A percentile compares a stretch with the other conserved stretches of the same genome.
phyloP scores from a whole-genome alignment of 1,140 invertebrate genomes.

The Procambarus virginalis region DNA sequence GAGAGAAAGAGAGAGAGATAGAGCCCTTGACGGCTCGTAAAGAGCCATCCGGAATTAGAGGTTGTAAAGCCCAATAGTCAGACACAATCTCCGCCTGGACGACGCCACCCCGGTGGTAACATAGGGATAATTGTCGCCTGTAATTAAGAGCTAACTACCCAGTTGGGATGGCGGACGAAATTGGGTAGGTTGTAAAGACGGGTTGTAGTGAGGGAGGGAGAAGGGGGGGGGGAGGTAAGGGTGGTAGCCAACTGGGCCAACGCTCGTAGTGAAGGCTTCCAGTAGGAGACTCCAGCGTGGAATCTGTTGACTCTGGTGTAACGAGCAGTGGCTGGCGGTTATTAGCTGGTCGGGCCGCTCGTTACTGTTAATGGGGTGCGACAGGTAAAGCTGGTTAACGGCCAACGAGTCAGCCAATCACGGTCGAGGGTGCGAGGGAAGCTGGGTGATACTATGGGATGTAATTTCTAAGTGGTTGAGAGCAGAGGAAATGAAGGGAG shows the following conservation, averaged over 20 bases:
- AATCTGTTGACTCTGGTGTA: background rate
- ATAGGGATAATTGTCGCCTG: background rate
- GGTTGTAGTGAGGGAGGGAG: background rate
- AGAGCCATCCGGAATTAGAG: background rate
- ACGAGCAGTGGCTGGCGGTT: background rate
- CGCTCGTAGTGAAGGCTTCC: background rate
- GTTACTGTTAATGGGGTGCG: background rate
- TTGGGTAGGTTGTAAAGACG: background rate
- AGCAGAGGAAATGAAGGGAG: background rate
- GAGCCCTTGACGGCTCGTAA: background rate
- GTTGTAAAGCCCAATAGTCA: background rate
- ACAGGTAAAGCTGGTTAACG: constrained; percentile 14
- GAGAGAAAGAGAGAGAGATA: too few relatives aligned
- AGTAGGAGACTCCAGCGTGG: background rate
- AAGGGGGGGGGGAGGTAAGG: background rate
- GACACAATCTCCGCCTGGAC: background rate
- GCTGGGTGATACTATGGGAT: background rate
- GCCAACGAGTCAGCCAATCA: background rate
- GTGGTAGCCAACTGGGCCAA: background rate
- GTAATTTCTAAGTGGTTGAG: too few relatives aligned
- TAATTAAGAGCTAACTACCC: constrained; percentile 4
- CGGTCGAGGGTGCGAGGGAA: background rate
- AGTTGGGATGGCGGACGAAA: background rate
- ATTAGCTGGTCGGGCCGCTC: background rate
- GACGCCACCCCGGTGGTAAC: background rate